These are phyloP conservation scores for Lethenteron camtschaticum DNA, from an alignment of 2,113 vertebrate genomes.

Conservation along the genomic window DNA sequence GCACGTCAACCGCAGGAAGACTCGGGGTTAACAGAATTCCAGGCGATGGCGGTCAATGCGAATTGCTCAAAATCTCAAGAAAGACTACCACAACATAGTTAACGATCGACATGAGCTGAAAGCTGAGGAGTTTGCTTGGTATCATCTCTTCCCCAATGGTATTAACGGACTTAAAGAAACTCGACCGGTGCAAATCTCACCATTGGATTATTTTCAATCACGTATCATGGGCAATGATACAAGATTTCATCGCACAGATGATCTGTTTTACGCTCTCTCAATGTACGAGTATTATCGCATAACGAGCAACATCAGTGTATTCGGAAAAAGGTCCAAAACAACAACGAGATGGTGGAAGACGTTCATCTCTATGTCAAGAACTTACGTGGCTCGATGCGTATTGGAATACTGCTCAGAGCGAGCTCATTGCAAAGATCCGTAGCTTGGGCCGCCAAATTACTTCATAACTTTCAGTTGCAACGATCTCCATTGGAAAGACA, in stretches of 20 bases:
- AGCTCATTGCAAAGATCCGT: not conserved
- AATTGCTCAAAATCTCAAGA: too few relatives aligned
- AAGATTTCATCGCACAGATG: not conserved
- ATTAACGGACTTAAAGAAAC: not conserved
- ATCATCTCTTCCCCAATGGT: not conserved
- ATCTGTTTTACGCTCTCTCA: not conserved
- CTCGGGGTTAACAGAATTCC: too few relatives aligned
- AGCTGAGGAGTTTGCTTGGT: not conserved
- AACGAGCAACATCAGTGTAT: not conserved
- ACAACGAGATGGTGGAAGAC: not conserved
- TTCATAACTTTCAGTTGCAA: conserved; percentile 4
- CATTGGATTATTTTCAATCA: conserved; percentile 1
- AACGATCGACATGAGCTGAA: not conserved
- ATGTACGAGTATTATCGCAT: conserved; percentile 1
- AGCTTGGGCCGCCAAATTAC: not conserved
- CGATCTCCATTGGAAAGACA: conserved; percentile 3
- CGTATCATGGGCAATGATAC: not conserved
- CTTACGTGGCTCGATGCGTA: not conserved
- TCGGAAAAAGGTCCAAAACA: not conserved
- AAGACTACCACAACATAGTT: not conserved
- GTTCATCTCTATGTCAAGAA: conserved; percentile 1
- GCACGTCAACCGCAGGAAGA: too few relatives aligned
- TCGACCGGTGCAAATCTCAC: not conserved
- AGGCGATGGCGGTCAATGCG: too few relatives aligned
- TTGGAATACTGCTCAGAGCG: not conserved